Percentiles rank a stretch among this genome's conserved stretches.
These are phyloP conservation scores for Zaprionus camerounensis DNA, from an alignment of 1,140 invertebrate species.

Conservation along the genomic window DNA sequence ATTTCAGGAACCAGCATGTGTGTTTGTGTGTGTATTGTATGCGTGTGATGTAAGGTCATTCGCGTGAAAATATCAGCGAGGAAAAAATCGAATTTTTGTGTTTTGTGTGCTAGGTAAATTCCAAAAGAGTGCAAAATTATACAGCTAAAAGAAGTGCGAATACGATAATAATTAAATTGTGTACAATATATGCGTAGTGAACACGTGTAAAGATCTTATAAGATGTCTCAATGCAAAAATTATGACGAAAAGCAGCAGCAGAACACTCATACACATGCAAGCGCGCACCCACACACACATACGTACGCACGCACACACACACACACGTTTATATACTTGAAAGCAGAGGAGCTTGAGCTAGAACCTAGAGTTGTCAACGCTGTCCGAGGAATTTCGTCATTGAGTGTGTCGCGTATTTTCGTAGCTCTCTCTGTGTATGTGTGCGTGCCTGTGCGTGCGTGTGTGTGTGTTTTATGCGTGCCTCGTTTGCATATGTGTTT, in stretches of 20 bases:
- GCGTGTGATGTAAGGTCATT: conserved; percentile 78
- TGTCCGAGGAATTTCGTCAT: conserved; percentile 82
- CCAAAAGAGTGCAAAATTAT: conserved; percentile 60
- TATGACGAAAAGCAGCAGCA: conserved; percentile 68
- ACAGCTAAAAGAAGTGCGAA: conserved; percentile 41
- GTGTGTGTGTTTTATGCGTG: conserved; percentile 60
- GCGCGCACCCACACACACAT: conserved; percentile 38
- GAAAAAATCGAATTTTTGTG: conserved; percentile 82
- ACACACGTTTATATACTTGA: conserved; percentile 24
- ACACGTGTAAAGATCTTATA: conserved; percentile 49
- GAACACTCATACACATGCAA: conserved; percentile 29
- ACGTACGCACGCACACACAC: conserved; percentile 5
- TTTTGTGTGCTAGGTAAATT: conserved; percentile 82
- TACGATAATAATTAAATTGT: conserved; percentile 50
- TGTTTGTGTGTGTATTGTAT: conserved; percentile 70
- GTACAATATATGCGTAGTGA: conserved; percentile 31
- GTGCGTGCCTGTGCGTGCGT: conserved; percentile 38
- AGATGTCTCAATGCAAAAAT: conserved; percentile 61
- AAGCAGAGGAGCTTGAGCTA: conserved; percentile 69
- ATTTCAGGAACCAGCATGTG: conserved; percentile 19
- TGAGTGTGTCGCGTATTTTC: conserved; percentile 65
- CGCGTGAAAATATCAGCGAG: conserved; percentile 77
- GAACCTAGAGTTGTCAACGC: conserved; percentile 78
- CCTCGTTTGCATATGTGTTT: conserved; percentile 56
- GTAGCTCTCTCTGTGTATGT: conserved; percentile 35